Evolutionary conservation across 2,113 vertebrate species (phyloP).

Genomic region (Lampris incognitus): DNA sequence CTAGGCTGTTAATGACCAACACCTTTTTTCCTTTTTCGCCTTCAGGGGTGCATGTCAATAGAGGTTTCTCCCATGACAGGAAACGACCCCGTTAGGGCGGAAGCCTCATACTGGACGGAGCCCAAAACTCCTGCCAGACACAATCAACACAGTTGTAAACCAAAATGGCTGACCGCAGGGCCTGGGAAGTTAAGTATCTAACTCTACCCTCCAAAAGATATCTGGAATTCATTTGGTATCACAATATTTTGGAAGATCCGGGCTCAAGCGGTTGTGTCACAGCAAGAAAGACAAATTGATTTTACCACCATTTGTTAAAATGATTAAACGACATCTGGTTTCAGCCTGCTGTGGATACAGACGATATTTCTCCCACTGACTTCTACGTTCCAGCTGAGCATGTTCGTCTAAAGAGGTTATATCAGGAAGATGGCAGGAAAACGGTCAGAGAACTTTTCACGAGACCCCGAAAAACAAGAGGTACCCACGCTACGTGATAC

Average conservation of each 20-base stretch:
- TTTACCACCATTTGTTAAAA: too few species aligned
- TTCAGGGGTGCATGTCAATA: conserved; percentile 50
- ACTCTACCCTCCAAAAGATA: conserved; percentile 4
- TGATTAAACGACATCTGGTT: too few species aligned
- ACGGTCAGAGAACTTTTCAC: conserved; percentile 14
- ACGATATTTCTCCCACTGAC: conserved; percentile 23
- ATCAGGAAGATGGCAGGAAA: conserved; percentile 9
- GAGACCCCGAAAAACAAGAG: not conserved
- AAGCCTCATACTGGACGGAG: conserved; percentile 57
- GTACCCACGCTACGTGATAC: too few species aligned
- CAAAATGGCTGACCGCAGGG: conserved; percentile 43
- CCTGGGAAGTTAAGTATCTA: conserved; percentile 31
- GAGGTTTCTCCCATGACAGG: conserved; percentile 62
- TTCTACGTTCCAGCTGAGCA: not conserved
- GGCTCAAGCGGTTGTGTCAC: too few species aligned
- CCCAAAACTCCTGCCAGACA: conserved; percentile 49
- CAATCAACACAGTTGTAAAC: conserved; percentile 40
- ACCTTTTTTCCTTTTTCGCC: conserved; percentile 31
- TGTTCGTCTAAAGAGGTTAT: conserved; percentile 17
- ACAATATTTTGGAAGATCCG: conserved; percentile 25
- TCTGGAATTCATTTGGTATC: conserved; percentile 33
- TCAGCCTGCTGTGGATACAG: too few species aligned
- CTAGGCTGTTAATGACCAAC: conserved; percentile 59
- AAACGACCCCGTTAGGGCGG: conserved; percentile 64
- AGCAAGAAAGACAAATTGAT: too few species aligned